Conservation (phyloP, 2,113 vertebrate genomes). For the Gymnobelideus leadbeateri region DNA sequence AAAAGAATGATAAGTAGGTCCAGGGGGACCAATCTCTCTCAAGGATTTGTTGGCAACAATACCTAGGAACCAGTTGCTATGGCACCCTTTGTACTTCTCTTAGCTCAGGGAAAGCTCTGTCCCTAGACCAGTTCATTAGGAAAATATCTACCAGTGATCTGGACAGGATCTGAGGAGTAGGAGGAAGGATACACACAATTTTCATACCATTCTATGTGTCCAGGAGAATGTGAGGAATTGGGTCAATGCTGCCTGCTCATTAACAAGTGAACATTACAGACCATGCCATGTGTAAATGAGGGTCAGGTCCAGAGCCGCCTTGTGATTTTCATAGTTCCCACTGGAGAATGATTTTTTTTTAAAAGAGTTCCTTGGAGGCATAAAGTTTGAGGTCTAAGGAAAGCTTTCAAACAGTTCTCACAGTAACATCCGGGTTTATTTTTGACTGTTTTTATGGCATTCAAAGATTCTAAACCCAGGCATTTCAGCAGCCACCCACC, state of each 20-base stretch:
- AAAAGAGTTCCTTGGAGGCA: slow-evolving; percentile 55
- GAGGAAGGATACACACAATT: neutral
- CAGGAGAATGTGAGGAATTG: slow-evolving; percentile 3
- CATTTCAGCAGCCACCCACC: slow-evolving; percentile 37
- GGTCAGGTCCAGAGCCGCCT: slow-evolving; percentile 20
- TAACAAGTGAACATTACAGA: slow-evolving; percentile 33
- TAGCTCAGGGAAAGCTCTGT: neutral
- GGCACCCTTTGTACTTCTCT: neutral
- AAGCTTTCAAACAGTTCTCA: slow-evolving; percentile 45
- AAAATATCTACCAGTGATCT: neutral
- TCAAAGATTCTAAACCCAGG: slow-evolving; percentile 49
- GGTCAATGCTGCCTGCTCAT: neutral
- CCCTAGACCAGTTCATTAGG: neutral
- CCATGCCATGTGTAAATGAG: neutral
- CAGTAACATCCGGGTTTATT: slow-evolving; percentile 41
- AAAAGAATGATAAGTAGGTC: neutral
- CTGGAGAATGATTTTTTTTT: slow-evolving; percentile 65
- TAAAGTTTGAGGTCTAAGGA: slow-evolving; percentile 52
- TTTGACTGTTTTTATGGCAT: slow-evolving; percentile 63
- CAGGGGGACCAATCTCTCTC: neutral
- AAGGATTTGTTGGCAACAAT: neutral
- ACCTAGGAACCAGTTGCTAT: neutral
- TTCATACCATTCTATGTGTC: slow-evolving; percentile 20
- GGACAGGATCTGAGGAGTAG: neutral
- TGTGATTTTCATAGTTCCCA: slow-evolving; percentile 53